A percentile compares a stretch with the other conserved stretches of the same genome.
Conservation (phyloP, 92 coral and sea anemone genomes). For the Bergia puertoricense region DNA sequence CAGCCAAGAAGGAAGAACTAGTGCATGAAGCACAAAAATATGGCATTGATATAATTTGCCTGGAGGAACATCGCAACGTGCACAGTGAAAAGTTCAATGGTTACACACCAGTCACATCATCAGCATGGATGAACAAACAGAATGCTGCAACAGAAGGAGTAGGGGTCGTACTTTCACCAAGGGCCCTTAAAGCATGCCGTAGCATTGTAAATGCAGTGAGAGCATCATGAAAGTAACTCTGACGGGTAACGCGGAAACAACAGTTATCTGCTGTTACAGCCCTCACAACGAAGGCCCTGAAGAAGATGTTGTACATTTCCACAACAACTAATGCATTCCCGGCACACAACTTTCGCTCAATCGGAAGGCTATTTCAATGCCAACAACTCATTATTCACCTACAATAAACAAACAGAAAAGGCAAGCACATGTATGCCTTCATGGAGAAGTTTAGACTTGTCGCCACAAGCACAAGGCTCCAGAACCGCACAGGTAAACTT, state of each 20-base stretch:
- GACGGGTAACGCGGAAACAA: slow-evolving; percentile 50
- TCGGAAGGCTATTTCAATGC: slow-evolving; percentile 58
- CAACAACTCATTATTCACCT: slow-evolving; percentile 18
- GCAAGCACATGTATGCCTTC: slow-evolving; percentile 26
- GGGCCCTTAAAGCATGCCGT: slow-evolving; percentile 15
- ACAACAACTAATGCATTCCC: slow-evolving; percentile 36
- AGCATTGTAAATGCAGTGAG: slow-evolving; percentile 10
- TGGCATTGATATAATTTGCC: slow-evolving; percentile 34
- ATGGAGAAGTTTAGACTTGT: slow-evolving; percentile 28
- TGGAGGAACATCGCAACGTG: slow-evolving; percentile 32
- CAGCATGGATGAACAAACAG: slow-evolving; percentile 39
- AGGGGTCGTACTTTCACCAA: slow-evolving; percentile 35
- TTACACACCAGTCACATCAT: slow-evolving; percentile 20
- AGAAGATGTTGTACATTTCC: slow-evolving; percentile 40
- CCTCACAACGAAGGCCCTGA: slow-evolving; percentile 45
- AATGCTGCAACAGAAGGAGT: slow-evolving; percentile 43
- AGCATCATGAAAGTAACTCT: slow-evolving; percentile 40
- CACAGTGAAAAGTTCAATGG: slow-evolving; percentile 37
- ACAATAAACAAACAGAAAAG: slow-evolving; percentile 23
- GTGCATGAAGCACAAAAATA: neutral
- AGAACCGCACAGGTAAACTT: slow-evolving; percentile 20
- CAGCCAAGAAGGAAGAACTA: slow-evolving; percentile 11
- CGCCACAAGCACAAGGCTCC: slow-evolving; percentile 22
- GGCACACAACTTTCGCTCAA: slow-evolving; percentile 42
- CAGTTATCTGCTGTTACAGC: slow-evolving; percentile 46